Base-by-base conservation (phyloP, 2,797 vertebrate species). In the Rhinichthys osculus region DNA sequence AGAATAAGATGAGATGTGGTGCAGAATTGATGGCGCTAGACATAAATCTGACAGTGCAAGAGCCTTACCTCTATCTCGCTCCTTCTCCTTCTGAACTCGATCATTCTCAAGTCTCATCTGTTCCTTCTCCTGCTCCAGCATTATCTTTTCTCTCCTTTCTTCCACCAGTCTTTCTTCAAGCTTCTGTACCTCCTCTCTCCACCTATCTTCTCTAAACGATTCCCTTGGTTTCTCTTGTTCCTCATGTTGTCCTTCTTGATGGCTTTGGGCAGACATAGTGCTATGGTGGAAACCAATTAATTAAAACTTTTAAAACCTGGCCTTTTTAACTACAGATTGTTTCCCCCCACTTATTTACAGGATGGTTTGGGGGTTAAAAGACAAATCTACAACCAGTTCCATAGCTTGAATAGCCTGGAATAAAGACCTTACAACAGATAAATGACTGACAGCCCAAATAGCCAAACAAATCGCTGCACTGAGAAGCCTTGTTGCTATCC, bases 51-150 rank as follows among this genome's bases (percentile, higher is more conserved):
- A 38, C 57, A 64, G 3, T 27, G 8, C 5, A 16, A 1, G 42
- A 16, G 4, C 66, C 44, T 66, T 66, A 95, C 94, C 92, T 90
- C 85, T 87, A 21, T 94, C 92, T 70, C 9, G 79, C 64, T 87
- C 87, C 66, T 73, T 91, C 89, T 94, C 89, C 81, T 95, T 89
- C 85, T 93, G 91, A 67, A 92, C 71, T 5, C 30, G 81, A 79
- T 92, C 89, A 80, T 91, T 92, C 82, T 94, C 92, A 21, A 47
- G 84, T 86, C 88, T 91, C 83, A 95, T 90, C 50, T 57, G 89
- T 54, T 94, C 90, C 62, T 54, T 92, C 88, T 95, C 92, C 35
- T 93, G 86, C 33, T 94, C 91, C 88, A 94, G 87, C 77, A 78
- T 86, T 79, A 73, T 27, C 69, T 88, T 94, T 81, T 92, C 90